Conservation (phyloP, 2,888 invertebrate species). For the Julus scanicus region DNA sequence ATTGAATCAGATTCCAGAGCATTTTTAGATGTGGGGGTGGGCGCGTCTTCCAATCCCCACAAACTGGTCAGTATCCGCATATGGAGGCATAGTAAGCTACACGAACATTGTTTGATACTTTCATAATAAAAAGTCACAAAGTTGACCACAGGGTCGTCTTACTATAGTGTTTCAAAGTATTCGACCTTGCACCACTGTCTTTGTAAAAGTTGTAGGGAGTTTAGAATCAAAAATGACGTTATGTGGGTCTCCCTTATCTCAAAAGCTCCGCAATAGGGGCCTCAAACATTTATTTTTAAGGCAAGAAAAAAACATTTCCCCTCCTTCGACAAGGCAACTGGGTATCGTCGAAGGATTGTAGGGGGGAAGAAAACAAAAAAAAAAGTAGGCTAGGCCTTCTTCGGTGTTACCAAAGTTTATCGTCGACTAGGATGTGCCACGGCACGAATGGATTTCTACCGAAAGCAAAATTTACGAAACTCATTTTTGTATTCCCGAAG, state of each 20-base stretch:
- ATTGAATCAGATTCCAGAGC: no score
- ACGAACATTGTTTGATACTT: not conserved
- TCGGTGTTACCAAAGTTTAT: not conserved
- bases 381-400: constrained; percentile 31
- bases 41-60: not conserved
- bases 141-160: not conserved
- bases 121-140: not conserved
- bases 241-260: not conserved
- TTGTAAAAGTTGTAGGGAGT: not conserved
- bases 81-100: not conserved
- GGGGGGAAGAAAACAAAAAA: constrained; percentile 29
- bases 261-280: not conserved
- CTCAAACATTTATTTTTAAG: not conserved
- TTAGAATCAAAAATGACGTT: not conserved
- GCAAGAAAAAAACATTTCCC: not conserved
- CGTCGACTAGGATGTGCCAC: not conserved
- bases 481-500: not conserved
- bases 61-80: not conserved
- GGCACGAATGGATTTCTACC: not conserved
- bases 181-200: not conserved
- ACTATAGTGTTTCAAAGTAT: not conserved
- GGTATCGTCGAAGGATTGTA: not conserved
- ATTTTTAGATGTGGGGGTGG: not conserved
- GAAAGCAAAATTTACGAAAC: not conserved
- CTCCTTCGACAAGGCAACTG: not conserved